These are phyloP conservation scores for Melanotaenia trifasciata DNA, from an alignment of 2,797 vertebrate species.

Conservation along the genomic window DNA sequence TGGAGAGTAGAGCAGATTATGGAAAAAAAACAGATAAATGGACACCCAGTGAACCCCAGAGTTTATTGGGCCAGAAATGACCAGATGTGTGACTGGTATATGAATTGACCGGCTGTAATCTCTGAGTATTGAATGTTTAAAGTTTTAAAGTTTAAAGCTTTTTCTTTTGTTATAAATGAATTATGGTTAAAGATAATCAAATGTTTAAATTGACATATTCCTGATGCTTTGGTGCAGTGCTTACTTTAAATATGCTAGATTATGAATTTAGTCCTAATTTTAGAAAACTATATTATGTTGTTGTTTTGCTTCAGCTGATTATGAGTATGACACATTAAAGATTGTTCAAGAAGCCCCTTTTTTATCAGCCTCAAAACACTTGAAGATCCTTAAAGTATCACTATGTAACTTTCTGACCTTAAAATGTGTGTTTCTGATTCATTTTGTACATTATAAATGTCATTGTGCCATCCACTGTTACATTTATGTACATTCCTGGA, in stretches of 20 bases:
- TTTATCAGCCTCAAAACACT: constrained; percentile 6
- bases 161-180: too few relatives aligned
- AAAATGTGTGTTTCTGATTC: too few relatives aligned
- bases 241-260: background rate
- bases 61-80: background rate
- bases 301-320: constrained; percentile 5
- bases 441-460: too few relatives aligned
- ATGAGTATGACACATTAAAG: constrained; percentile 17
- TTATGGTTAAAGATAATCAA: background rate
- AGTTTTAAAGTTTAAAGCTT: too few relatives aligned
- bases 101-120: too few relatives aligned
- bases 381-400: background rate
- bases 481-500: too few relatives aligned
- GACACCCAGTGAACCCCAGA: background rate
- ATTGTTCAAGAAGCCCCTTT: constrained; percentile 12
- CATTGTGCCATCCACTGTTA: too few relatives aligned
- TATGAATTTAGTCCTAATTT: background rate
- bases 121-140: background rate
- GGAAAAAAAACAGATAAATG: constrained; percentile 4
- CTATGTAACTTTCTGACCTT: too few relatives aligned
- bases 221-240: too few relatives aligned
- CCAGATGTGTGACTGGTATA: too few relatives aligned
- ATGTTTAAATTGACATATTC: background rate
- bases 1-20: constrained; percentile 58
- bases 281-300: background rate